Percentiles rank a stretch among this genome's conserved stretches.
These are phyloP conservation scores for Phyto melanocephala DNA, from an alignment of 2,888 invertebrate species.

Conservation along the genomic window DNA sequence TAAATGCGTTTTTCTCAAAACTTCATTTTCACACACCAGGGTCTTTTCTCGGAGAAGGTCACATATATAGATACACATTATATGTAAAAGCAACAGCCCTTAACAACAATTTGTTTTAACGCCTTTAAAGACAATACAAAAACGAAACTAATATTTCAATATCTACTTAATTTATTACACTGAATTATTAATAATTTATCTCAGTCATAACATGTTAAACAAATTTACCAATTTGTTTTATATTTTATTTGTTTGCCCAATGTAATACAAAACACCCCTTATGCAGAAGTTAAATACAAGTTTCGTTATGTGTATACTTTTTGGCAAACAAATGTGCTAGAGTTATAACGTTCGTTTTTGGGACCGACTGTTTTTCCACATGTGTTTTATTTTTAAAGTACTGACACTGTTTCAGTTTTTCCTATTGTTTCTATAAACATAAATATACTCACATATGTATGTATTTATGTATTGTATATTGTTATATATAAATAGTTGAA, in stretches of 20 bases:
- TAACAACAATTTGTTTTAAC: background rate
- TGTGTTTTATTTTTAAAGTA: constrained; percentile 17
- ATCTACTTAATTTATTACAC: background rate
- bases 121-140: background rate
- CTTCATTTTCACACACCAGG: too few species aligned
- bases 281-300: background rate
- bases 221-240: background rate
- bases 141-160: background rate
- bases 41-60: too few species aligned
- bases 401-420: background rate
- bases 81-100: too few species aligned
- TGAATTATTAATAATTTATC: background rate
- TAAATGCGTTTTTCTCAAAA: too few species aligned
- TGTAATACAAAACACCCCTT: background rate
- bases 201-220: background rate
- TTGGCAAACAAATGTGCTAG: constrained; percentile 8
- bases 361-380: background rate
- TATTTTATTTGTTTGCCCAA: background rate
- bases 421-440: background rate
- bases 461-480: background rate
- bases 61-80: too few species aligned
- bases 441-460: background rate
- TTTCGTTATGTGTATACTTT: constrained; percentile 14
- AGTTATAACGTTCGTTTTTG: background rate
- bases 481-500: background rate